These are phyloP conservation scores for Gymnobelideus leadbeateri DNA, from an alignment of 2,113 vertebrate species.

Conservation along the genomic window DNA sequence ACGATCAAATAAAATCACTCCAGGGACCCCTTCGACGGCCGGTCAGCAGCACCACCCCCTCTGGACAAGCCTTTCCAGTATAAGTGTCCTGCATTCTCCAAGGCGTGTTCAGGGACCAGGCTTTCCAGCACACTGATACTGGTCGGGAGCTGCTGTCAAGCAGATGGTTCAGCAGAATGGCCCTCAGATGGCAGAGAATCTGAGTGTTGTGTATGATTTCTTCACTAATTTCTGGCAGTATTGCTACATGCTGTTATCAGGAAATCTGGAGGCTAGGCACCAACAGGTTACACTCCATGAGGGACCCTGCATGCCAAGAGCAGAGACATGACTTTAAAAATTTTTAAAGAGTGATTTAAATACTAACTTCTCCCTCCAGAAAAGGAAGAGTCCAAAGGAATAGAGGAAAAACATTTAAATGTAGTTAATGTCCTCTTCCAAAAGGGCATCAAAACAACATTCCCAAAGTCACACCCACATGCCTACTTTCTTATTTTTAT, in stretches of 20 bases:
- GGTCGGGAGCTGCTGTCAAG: slow-evolving; percentile 38
- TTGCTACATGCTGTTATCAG: slow-evolving; percentile 1
- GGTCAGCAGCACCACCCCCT: neutral
- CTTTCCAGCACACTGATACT: neutral
- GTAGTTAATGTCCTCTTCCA: neutral
- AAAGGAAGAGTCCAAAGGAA: neutral
- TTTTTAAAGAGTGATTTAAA: slow-evolving; percentile 23
- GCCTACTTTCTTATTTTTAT: neutral
- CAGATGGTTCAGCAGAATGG: neutral
- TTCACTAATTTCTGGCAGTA: neutral
- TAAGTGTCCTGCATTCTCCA: slow-evolving; percentile 43
- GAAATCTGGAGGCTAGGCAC: slow-evolving; percentile 28
- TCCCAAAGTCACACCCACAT: neutral
- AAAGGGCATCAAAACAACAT: neutral
- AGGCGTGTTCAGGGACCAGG: neutral
- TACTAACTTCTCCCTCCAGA: slow-evolving; percentile 7
- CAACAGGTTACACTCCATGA: slow-evolving; percentile 41
- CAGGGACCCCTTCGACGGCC: neutral
- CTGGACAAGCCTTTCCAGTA: slow-evolving; percentile 3
- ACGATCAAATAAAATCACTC: neutral
- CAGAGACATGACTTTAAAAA: neutral
- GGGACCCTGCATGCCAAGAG: slow-evolving; percentile 49
- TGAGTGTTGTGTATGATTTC: neutral
- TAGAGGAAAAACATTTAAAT: neutral
- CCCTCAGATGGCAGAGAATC: slow-evolving; percentile 1